Percentiles rank a stretch among this genome's conserved stretches.
Evolutionary conservation across 2,797 vertebrate species (phyloP).

Genomic region (Echiichthys vipera): DNA sequence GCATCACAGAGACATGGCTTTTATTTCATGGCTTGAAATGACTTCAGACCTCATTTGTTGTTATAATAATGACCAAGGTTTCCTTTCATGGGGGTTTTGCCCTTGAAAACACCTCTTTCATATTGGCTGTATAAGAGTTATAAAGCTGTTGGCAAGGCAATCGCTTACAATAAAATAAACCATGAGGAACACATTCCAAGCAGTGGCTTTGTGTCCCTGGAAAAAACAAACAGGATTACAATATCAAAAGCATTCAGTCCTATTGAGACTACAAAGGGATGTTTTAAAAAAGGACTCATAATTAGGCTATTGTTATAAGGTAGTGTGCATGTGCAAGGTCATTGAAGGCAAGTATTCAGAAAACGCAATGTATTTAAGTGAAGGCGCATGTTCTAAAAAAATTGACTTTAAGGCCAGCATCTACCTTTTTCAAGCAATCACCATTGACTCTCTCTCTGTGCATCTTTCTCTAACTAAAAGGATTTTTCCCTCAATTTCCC

Average conservation of each 20-base stretch:
- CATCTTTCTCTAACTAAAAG: slow-evolving; percentile 39
- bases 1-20: slow-evolving; percentile 31
- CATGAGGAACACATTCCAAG: slow-evolving; percentile 39
- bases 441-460: slow-evolving; percentile 36
- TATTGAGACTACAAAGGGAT: slow-evolving; percentile 24
- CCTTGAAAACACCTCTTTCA: slow-evolving; percentile 73
- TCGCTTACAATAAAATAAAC: slow-evolving; percentile 60
- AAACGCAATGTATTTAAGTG: slow-evolving; percentile 19
- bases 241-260: slow-evolving; percentile 44
- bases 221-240: slow-evolving; percentile 27
- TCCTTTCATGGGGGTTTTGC: slow-evolving; percentile 68
- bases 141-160: slow-evolving; percentile 63
- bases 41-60: slow-evolving; percentile 58
- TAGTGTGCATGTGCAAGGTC: slow-evolving; percentile 37
- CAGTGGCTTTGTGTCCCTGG: slow-evolving; percentile 47
- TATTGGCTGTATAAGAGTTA: slow-evolving; percentile 47
- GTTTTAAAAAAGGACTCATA: slow-evolving; percentile 27
- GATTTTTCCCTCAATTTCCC: slow-evolving; percentile 61
- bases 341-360: slow-evolving; percentile 42
- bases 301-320: slow-evolving; percentile 31
- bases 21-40: slow-evolving; percentile 53
- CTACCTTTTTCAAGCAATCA: slow-evolving; percentile 54
- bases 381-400: slow-evolving; percentile 21
- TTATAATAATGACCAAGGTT: slow-evolving; percentile 62
- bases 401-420: slow-evolving; percentile 16